These are phyloP conservation scores for Zaprionus camerounensis DNA, from an alignment of 1,140 invertebrate species.

Conservation along the genomic window DNA sequence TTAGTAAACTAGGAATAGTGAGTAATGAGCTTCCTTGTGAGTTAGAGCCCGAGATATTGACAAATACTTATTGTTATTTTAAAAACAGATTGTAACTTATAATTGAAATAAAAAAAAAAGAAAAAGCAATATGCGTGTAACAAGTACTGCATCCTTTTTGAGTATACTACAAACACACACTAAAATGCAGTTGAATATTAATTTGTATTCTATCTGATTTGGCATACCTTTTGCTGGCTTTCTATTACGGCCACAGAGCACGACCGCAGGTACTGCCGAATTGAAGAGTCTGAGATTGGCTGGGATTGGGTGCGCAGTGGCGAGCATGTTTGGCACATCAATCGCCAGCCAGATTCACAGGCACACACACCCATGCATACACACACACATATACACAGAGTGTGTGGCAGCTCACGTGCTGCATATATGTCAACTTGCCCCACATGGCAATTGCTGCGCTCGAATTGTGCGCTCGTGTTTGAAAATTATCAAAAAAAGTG, in stretches of 20 bases:
- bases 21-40: too few relatives aligned
- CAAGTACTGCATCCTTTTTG: too few relatives aligned
- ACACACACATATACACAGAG: background rate
- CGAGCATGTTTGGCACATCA: conserved; percentile 45
- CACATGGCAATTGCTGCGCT: conserved; percentile 56
- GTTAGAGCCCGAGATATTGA: too few relatives aligned
- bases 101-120: too few relatives aligned
- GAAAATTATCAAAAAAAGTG: conserved; percentile 57
- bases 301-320: conserved; percentile 17
- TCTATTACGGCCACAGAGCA: background rate
- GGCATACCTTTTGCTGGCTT: background rate
- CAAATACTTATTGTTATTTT: too few relatives aligned
- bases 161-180: background rate
- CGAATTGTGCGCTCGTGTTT: conserved; percentile 68
- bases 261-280: background rate
- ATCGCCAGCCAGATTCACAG: conserved; percentile 39
- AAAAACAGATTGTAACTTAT: too few relatives aligned
- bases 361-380: background rate
- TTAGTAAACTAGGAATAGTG: too few relatives aligned
- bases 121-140: too few relatives aligned
- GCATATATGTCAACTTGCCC: conserved; percentile 74
- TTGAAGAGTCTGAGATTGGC: background rate
- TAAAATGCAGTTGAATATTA: background rate
- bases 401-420: conserved; percentile 56
- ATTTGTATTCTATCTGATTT: background rate